These are phyloP conservation scores for Leptodactylus fallax DNA, from an alignment of 2,797 vertebrate genomes.

Conservation along the genomic window DNA sequence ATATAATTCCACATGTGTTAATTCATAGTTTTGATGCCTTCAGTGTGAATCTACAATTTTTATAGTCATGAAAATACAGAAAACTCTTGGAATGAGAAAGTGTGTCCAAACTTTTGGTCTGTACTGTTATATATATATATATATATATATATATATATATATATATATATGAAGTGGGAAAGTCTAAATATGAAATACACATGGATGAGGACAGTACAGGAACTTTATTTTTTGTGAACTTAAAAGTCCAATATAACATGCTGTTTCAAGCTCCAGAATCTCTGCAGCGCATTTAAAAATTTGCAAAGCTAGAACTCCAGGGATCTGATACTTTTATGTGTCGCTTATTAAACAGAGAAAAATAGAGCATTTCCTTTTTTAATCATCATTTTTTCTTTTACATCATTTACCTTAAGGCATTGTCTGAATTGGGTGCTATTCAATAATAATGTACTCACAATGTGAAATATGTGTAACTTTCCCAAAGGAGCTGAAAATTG, in stretches of 20 bases:
- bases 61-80: no score
- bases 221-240: neutral
- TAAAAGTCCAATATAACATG: neutral
- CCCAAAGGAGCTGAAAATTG: slow-evolving; percentile 16
- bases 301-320: slow-evolving; percentile 14
- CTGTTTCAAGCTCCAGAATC: slow-evolving; percentile 14
- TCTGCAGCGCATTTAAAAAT: slow-evolving; percentile 29
- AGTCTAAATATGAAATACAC: neutral
- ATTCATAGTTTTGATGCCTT: no score
- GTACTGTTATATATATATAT: no score
- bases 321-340: slow-evolving; percentile 11
- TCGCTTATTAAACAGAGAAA: slow-evolving; percentile 27
- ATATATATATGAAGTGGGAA: neutral
- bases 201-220: neutral
- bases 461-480: slow-evolving; percentile 18
- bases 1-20: no score
- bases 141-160: no score
- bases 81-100: no score
- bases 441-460: slow-evolving; percentile 4
- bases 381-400: slow-evolving; percentile 19
- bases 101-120: no score
- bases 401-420: slow-evolving; percentile 19
- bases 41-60: no score
- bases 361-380: slow-evolving; percentile 32
- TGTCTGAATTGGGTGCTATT: slow-evolving; percentile 29